phyloP scores from a whole-genome alignment of 2,888 invertebrate species.

The Phytoseiulus persimilis region DNA sequence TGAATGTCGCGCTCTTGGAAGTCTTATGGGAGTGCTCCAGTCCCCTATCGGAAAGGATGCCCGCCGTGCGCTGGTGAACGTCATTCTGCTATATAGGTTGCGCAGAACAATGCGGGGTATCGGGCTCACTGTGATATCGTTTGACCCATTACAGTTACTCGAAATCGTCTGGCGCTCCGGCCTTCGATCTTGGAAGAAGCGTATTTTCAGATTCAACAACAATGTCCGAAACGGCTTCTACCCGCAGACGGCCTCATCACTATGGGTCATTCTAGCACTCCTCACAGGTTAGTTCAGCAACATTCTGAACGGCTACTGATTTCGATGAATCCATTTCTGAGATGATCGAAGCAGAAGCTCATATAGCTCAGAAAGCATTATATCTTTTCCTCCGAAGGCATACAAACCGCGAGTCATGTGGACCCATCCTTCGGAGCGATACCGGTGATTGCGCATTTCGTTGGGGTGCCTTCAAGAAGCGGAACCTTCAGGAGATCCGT shows the following conservation, averaged over 20 bases:
- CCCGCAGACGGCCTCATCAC: constrained; percentile 81
- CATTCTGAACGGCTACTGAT: background rate
- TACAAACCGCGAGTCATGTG: constrained; percentile 28
- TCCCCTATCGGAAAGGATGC: background rate
- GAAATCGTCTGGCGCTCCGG: constrained; percentile 91
- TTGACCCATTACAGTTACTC: constrained; percentile 51
- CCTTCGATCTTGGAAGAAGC: constrained; percentile 86
- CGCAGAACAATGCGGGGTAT: background rate
- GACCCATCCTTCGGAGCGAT: constrained; percentile 32
- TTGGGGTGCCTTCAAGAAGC: constrained; percentile 32
- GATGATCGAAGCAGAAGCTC: no score
- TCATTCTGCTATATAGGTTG: background rate
- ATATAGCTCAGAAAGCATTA: background rate
- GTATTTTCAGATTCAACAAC: constrained; percentile 77
- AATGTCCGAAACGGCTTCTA: constrained; percentile 89
- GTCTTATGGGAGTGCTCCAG: background rate
- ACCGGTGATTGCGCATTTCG: constrained; percentile 25
- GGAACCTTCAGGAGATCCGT: constrained; percentile 28
- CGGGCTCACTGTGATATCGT: background rate
- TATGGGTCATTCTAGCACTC: constrained; percentile 55
- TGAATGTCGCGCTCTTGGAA: background rate
- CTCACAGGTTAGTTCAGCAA: constrained; percentile 18
- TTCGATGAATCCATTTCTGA: no score
- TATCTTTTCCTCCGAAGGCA: background rate
- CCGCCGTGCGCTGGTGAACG: background rate